Evolutionary conservation across 2,113 vertebrate genomes (phyloP), one percentile per base, ranked within the genome.

Genomic region (Bambusicola thoracicus): DNA sequence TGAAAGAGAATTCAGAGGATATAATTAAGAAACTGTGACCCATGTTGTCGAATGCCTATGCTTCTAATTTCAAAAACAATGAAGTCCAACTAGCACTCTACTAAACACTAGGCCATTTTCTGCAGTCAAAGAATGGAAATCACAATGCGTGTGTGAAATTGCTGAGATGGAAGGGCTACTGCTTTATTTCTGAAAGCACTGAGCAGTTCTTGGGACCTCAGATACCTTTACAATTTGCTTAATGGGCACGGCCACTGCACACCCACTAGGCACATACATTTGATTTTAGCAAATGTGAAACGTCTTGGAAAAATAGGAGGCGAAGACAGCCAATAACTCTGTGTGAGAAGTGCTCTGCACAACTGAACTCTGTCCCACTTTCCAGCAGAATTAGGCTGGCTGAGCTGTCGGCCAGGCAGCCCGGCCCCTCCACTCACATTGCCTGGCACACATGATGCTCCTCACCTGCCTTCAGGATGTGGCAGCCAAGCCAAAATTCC

Each of bases 311-410:
- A 43, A 85, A 84, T 48, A 43, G 29, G 25, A 7, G 1, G 30
- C 4, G 4, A 94, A 78, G 48, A 21, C 53, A 90, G 66, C 87
- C 67, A 87, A 41, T 69, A 91, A 69, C 66, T 74, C 27, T 36
- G 19, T 32, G 25, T 21, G 4, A 89, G 24, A 81, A 95, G n/a
- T 19, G 10, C 87, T 72, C 30, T 82, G 79, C 89, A 48, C 25
- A n/a, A 90, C 16, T 87, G 91, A 96, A 95, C 49, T n/a, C 38
- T 87, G 95, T 87, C 67, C 82, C 44, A 80, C 67, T 94, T 84
- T 84, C 79, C 73, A 65, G 61, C 62, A 46, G 82, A 91, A 85
- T 38, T 76, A 69, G 84, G 87, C 75, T 90, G 86, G 72, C 69
- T 66, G 75, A 73, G 48, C 55, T 85, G 32, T 19, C 73, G 88